Percentiles rank a stretch among this genome's conserved stretches.
Evolutionary conservation across 2,113 vertebrate species (phyloP).

Genomic region (Anas platyrhynchos): DNA sequence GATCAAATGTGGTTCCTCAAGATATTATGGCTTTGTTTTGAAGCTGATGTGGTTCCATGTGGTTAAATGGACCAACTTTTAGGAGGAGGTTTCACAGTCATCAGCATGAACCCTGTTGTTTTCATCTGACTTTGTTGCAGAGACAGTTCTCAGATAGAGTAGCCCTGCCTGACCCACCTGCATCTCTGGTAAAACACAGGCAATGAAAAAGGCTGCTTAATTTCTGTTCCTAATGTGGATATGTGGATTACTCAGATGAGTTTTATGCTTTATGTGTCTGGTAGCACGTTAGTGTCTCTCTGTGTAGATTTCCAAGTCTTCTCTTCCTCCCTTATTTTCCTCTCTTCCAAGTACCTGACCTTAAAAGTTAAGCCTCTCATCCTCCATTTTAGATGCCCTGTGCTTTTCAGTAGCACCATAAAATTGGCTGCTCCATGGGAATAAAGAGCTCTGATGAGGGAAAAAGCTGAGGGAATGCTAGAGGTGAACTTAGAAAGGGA

Average conservation of each 20-base stretch:
- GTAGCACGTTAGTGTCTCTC: background rate
- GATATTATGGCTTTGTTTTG: background rate
- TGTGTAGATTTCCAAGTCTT: background rate
- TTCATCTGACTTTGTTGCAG: background rate
- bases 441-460: background rate
- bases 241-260: too few species aligned
- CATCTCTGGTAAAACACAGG: background rate
- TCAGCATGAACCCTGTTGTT: background rate
- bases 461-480: background rate
- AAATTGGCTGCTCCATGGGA: background rate
- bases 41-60: background rate
- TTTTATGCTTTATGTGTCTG: background rate
- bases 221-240: background rate
- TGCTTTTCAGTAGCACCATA: background rate
- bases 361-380: background rate
- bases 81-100: background rate
- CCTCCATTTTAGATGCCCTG: background rate
- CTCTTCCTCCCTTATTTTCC: background rate
- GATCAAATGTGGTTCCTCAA: background rate
- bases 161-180: background rate
- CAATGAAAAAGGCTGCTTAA: background rate
- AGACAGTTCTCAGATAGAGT: background rate
- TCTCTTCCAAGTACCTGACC: background rate
- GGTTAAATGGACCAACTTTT: background rate
- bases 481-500: background rate